Evolutionary conservation across 2,888 invertebrate genomes (phyloP).

Genomic region (Brenthis ino): DNA sequence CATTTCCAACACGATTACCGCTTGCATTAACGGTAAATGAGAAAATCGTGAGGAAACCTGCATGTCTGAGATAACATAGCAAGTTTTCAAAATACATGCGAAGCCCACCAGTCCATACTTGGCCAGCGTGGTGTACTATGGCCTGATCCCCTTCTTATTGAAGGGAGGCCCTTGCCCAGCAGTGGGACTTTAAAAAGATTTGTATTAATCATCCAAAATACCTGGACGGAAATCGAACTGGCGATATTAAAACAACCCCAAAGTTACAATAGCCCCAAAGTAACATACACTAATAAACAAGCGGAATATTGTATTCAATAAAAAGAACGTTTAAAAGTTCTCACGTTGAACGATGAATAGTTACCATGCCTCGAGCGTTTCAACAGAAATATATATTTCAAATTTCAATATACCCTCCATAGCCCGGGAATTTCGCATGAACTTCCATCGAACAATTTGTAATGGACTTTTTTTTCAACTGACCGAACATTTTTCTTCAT

Average conservation of each 20-base stretch:
- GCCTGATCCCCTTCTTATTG: no score
- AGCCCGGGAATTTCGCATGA: slow-evolving; percentile 46
- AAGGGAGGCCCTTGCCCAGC: no score
- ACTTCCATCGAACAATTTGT: slow-evolving; percentile 51
- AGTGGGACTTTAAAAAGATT: no score
- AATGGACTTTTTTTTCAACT: slow-evolving; percentile 45
- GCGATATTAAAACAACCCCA: background rate
- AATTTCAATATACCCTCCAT: slow-evolving; percentile 52
- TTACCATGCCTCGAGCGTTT: slow-evolving; percentile 51
- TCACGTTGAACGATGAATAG: slow-evolving; percentile 59
- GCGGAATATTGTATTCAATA: slow-evolving; percentile 43
- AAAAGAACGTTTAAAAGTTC: slow-evolving; percentile 55
- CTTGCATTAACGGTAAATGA: no score
- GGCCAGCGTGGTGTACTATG: no score
- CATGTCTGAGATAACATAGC: no score
- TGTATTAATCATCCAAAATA: no score
- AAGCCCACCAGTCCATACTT: no score
- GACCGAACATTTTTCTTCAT: slow-evolving; percentile 37
- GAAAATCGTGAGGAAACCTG: no score
- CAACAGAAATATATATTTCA: slow-evolving; percentile 62
- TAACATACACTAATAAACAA: background rate
- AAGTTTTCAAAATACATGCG: no score
- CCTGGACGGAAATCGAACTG: background rate
- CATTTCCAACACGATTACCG: no score
- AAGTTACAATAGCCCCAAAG: no score